phyloP scores from a whole-genome alignment of 2,797 vertebrate genomes.

The Hemitrygon akajei region DNA sequence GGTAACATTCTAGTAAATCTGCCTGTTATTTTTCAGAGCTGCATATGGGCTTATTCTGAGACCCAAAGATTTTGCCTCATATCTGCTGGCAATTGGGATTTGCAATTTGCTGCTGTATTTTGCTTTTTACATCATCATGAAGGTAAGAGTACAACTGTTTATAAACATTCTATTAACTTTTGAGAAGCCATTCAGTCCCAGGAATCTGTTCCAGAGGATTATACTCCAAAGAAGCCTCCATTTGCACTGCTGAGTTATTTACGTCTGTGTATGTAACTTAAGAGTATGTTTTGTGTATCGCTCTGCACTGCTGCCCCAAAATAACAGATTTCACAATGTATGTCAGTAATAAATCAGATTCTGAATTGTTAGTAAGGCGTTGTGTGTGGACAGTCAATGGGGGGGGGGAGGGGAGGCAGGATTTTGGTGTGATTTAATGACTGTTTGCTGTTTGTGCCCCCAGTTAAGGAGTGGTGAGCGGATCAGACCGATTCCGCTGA shows the following conservation, averaged over 20 bases:
- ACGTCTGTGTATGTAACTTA: too few species aligned
- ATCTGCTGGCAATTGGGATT: constrained; percentile 91
- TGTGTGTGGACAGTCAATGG: too few species aligned
- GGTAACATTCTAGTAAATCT: too few species aligned
- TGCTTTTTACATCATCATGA: constrained; percentile 99
- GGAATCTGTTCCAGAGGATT: not conserved
- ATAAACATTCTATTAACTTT: not conserved
- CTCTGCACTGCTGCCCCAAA: too few species aligned
- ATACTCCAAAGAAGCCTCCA: not conserved
- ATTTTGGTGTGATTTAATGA: not conserved
- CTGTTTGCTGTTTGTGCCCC: not conserved
- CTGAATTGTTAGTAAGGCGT: too few species aligned
- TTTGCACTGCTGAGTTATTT: too few species aligned
- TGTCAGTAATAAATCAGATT: too few species aligned
- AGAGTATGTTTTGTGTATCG: too few species aligned
- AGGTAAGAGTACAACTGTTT: constrained; percentile 57
- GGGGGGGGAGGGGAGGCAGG: too few species aligned
- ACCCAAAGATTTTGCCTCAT: constrained; percentile 93
- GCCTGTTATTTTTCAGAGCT: constrained; percentile 58
- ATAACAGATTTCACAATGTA: too few species aligned
- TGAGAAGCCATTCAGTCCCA: not conserved
- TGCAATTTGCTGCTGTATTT: constrained; percentile 97
- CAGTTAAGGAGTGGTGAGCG: constrained; percentile 86
- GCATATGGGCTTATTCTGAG: constrained; percentile 82
- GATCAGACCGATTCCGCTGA: constrained; percentile 77